phyloP scores from a whole-genome alignment of 2,888 invertebrate species.

The Dryococelus australis region DNA sequence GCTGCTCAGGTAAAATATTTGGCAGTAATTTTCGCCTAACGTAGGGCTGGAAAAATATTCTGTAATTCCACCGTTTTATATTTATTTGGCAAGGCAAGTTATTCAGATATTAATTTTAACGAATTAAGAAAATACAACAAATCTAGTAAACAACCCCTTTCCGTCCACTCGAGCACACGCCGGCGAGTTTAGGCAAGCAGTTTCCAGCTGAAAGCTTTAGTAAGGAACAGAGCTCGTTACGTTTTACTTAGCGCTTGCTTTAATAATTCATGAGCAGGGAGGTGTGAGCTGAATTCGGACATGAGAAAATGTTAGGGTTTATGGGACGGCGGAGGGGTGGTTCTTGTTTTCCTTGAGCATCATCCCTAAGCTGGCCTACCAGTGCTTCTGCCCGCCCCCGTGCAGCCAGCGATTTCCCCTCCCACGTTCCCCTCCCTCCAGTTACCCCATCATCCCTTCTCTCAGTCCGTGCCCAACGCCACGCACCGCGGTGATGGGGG shows the following conservation, averaged over 20 bases:
- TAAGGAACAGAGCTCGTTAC: background rate
- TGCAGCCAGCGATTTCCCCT: background rate
- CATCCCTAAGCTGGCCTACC: background rate
- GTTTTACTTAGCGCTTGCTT: background rate
- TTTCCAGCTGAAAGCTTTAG: background rate
- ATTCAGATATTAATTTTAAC: no score
- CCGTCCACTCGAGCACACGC: background rate
- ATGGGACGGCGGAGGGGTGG: background rate
- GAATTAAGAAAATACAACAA: no score
- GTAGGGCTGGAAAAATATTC: no score
- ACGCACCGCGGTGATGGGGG: background rate
- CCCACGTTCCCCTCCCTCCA: no score
- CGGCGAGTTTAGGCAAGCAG: background rate
- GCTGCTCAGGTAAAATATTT: no score
- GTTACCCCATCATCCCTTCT: background rate
- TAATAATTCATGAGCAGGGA: constrained; percentile 10
- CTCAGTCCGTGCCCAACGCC: background rate
- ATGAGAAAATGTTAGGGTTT: background rate
- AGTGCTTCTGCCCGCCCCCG: background rate
- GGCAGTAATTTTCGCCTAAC: no score
- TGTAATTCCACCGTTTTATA: no score
- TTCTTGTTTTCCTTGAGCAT: background rate
- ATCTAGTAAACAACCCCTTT: no score
- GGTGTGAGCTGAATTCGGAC: background rate
- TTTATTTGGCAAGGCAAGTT: no score